These are phyloP conservation scores for Dromaius novaehollandiae DNA, from an alignment of 2,113 vertebrate species.

Conservation along the genomic window DNA sequence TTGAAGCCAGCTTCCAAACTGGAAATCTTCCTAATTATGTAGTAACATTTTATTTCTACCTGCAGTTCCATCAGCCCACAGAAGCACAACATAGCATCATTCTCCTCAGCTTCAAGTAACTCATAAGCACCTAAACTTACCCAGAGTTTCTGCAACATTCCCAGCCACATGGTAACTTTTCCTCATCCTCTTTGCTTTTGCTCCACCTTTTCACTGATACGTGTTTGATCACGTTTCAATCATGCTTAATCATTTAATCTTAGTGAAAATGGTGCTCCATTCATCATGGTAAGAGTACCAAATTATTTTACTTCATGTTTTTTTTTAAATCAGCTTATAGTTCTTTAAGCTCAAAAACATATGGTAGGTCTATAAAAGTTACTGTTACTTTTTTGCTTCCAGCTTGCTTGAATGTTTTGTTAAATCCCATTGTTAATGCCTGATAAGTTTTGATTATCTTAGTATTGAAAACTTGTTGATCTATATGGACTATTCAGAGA, in stretches of 20 bases:
- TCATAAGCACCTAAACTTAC: background rate
- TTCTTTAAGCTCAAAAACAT: background rate
- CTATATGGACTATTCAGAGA: background rate
- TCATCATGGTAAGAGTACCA: background rate
- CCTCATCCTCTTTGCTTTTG: background rate
- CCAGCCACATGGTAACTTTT: background rate
- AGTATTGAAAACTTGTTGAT: background rate
- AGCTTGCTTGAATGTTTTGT: background rate
- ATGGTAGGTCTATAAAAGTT: background rate
- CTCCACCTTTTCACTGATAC: background rate
- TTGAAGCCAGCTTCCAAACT: background rate
- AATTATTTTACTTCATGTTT: background rate
- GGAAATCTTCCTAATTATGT: background rate
- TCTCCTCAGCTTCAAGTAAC: background rate
- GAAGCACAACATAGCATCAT: background rate
- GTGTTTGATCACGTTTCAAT: background rate
- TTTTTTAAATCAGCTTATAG: background rate
- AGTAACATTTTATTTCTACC: background rate
- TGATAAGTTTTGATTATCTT: background rate
- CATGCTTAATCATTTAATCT: background rate
- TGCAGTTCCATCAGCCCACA: background rate
- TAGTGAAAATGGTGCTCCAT: background rate
- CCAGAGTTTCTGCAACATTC: background rate
- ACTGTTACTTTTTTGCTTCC: background rate
- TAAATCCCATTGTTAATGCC: background rate